Base-by-base conservation (phyloP, 2,113 vertebrate genomes). In the Dicaeum eximium region DNA sequence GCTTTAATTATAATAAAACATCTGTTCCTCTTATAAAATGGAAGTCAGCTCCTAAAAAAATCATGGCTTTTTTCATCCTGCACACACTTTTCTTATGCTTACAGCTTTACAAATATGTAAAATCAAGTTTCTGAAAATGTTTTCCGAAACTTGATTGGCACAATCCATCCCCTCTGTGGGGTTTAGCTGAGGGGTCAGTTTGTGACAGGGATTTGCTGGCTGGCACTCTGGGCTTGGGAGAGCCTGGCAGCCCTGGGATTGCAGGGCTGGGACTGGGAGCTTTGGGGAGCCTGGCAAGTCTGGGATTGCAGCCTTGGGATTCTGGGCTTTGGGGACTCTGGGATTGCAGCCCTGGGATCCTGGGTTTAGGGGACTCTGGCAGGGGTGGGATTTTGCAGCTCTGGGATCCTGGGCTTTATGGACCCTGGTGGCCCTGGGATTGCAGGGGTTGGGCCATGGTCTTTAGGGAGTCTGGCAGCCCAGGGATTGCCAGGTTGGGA, bases 1-100 rank as follows among this genome's bases (percentile, higher is more conserved):
- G 86, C 60, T 93, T 95, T 96, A 97, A 97, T 95, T 96, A 88
- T 57, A 67, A 70, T 82, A 85, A 93, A 96, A 92, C 95, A 97
- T 91, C 96, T 96, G 93, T 77, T 95, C 81, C 45, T 85, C 84
- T 91, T 93, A 47, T 15, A 62, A 91, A 96, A 87, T 72, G 33
- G 45, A 89, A 91, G 65, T 22, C 37, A 80, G 27, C 30, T 94
- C 53, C 58, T 87, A 75, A 90, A 54, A 89, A 66, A 44, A 9
- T 0, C n/a, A 19, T 33, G 42, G 11, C 0, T 2, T 13, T 83
- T 74, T 85, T 48, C n/a, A 30, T 65, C 28, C 19, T 35, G 11
- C 1, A 0, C 1, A 0, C 64, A 42, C 30, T 57, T 86, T 81
- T 61, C 15, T 58, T 61, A 33, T 10, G 24, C 18, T 80, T 85